Evolutionary conservation across 2,888 invertebrate genomes (phyloP), one percentile per base, ranked within the genome.

Genomic region (Hipparchia semele): DNA sequence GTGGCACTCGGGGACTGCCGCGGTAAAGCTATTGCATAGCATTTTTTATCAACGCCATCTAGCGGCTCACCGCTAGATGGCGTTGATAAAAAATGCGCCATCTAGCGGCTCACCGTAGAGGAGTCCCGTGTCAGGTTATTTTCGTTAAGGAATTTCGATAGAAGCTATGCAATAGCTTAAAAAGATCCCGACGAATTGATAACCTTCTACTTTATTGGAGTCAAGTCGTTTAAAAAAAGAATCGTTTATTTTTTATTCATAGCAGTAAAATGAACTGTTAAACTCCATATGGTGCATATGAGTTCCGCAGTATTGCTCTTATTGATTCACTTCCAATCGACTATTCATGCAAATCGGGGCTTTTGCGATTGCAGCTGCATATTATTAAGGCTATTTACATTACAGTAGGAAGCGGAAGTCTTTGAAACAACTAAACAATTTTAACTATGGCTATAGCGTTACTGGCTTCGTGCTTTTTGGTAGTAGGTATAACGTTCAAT

Each of bases 271-370:
- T 49, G 62, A 62, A 13, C n/a, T 13, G 13, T 10, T 60, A 39
- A 60, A 45, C 10, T 60, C 46, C 33, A 33, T 39, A 66, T 33
- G 51, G 53, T 33, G 53, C 33, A 53, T 23, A 54, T 23, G 23
- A 51, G 65, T 54, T 66, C 6, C 9, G 12, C 61, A 51, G 64
- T 10, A 64, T 68, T 23, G 68, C 68, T 49, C 66, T 76, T 77
- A 80, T 80, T 76, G 78, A 77, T 79, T 75, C 75, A 67, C 77
- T 76, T 71, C 60, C 73, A 73, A 75, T 77, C 45, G 71, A 78
- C 77, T 79, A 78, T 80, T 79, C 78, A 80, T 78, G 68, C 75
- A 70, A 75, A 75, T 60, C 74, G 60, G 54, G 58, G 64, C 74
- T 69, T 73, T 78, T 75, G 61, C 61, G 65, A 78, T 76, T 77